Evolutionary conservation across 2,113 vertebrate genomes (phyloP), one percentile per base, ranked within the genome.

Genomic region (Datnioides undecimradiatus): DNA sequence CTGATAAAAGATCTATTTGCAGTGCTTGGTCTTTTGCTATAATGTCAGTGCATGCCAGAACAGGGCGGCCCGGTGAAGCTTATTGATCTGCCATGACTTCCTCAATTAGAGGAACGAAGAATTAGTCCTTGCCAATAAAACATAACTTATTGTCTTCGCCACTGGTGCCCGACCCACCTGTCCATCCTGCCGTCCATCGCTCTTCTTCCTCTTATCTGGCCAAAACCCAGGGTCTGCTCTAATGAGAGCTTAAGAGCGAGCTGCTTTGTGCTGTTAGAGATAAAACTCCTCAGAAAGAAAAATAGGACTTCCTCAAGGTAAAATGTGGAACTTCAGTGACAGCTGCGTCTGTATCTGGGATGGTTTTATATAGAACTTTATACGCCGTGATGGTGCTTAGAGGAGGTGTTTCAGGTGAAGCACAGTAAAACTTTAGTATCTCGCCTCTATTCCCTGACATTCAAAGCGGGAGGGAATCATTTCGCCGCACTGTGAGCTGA

Each of bases 1-100:
- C 80, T 84, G 86, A 91, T 90, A 86, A 90, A 82, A 83, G 79
- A 89, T 87, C 76, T 78, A 68, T 87, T 80, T 76, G 75, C 69
- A 58, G 48, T 23, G 69, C 67, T 59, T 58, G 62, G 23, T 85
- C 70, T 81, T 83, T 73, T 54, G 58, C 68, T 79, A 34, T 67
- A 76, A 74, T 49, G 68, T 85, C 63, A 72, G 78, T 60, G 75
- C 66, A 64, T 80, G 68, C 76, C 75, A 80, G 76, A 85, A 54
- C 57, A 54, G 70, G 60, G 63, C 17, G 11, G 54, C 16, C 77
- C 2, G 27, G 51, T 73, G 59, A 77, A 59, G 73, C 33, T 8
- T 66, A 87, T 87, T 62, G 76, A 91, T 80, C 73, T 43, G 8
- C 55, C 54, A 23, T 62, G 52, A 64, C 60, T 67, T 87, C 79